Base-by-base conservation (phyloP, 2,888 invertebrate species). In the Hemithea aestivaria region DNA sequence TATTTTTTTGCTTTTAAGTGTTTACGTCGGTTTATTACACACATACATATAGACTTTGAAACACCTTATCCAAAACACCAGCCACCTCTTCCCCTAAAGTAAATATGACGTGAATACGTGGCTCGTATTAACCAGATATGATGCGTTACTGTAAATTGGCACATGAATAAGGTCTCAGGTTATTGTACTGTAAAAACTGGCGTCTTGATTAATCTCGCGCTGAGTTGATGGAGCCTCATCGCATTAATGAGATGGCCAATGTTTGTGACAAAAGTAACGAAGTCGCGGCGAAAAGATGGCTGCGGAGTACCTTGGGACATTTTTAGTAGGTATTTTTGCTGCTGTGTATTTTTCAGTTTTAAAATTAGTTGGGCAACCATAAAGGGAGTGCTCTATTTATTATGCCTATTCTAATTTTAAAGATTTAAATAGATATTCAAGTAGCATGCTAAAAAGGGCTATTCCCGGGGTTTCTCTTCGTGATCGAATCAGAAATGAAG, bases 111-210 rank as follows among this genome's bases (percentile, higher is more conserved):
- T 33, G 45, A 38, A 48, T 38, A 50, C 46, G 52, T 45, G 50
- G 26, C 30, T 37, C 36, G 30, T 50, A 53, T 50, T 50, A 51
- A 42, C 51, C 38, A 12, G 45, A 48, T 49, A 51, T 49, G 53
- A 50, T 51, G 42, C 42, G 49, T 49, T 49, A 51, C 51, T 49
- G 47, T 47, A 51, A 44, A 49, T 51, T 49, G 48, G 41, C 48
- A 36, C 44, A 50, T 50, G 44, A 50, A 46, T 40, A 35, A 44
- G 31, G 35, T 44, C 37, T 41, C 40, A 16, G 32, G 32, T 38
- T 40, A 38, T 33, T 37, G 22, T 30, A 16, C 33, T 36, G 23
- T 42, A 42, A 42, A 27, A 42, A 35, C 28, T 33, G 24, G 25
- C 22, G 31, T 39, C 45, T 51, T 51, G 45, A 48, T 51, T 51